Conservation (phyloP, 1,140 invertebrate species). For the Arion vulgaris region DNA sequence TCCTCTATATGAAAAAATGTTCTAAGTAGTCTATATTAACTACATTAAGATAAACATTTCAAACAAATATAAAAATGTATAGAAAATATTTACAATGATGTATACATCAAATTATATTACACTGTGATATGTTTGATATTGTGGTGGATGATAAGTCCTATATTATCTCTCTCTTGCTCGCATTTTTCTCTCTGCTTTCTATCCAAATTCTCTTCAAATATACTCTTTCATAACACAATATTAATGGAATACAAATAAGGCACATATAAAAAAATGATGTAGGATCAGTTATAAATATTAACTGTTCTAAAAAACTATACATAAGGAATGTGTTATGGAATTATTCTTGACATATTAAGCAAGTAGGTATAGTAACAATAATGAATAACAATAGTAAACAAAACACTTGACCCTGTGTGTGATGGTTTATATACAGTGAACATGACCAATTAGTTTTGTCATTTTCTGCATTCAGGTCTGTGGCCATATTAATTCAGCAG, state of each 20-base stretch:
- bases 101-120: constrained; percentile 15
- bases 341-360: not conserved
- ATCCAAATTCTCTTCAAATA: too few species aligned
- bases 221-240: not conserved
- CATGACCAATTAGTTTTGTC: too few species aligned
- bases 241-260: not conserved
- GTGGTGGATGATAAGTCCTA: constrained; percentile 22
- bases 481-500: too few species aligned
- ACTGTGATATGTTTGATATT: constrained; percentile 31
- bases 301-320: not conserved
- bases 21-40: too few species aligned
- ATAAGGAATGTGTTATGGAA: not conserved
- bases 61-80: too few species aligned
- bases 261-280: not conserved
- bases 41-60: too few species aligned
- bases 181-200: not conserved
- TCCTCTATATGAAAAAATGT: too few species aligned
- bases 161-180: not conserved
- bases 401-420: too few species aligned
- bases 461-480: too few species aligned
- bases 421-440: too few species aligned
- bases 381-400: too few species aligned
- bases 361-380: not conserved
- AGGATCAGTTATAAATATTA: not conserved
- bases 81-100: not conserved